Percentiles rank a stretch among this genome's conserved stretches.
Conservation (phyloP, 2,888 invertebrate species). For the Incurvaria masculella region DNA sequence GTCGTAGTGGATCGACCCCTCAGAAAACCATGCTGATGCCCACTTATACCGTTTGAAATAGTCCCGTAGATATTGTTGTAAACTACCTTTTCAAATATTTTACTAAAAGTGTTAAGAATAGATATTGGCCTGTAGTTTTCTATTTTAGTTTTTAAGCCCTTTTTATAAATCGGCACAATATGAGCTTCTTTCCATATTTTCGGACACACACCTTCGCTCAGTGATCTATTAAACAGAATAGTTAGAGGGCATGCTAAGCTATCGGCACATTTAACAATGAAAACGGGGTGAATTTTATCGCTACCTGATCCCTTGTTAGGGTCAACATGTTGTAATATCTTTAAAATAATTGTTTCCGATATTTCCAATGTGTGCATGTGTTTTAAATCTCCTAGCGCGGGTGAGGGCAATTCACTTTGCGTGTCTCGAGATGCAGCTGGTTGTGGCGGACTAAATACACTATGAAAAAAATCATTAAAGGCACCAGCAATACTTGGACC, state of each 20-base stretch:
- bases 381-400: background rate
- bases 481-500: background rate
- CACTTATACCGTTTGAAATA: background rate
- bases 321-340: too few species aligned
- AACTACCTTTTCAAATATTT: background rate
- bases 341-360: background rate
- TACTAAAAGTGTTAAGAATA: background rate
- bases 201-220: background rate
- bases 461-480: background rate
- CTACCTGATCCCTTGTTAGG: conserved; percentile 2
- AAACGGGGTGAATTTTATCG: conserved; percentile 1
- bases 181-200: conserved; percentile 1
- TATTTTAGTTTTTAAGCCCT: too few species aligned
- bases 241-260: background rate
- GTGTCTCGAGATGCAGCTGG: background rate
- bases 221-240: background rate
- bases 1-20: background rate
- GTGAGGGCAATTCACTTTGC: background rate
- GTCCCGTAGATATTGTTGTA: background rate
- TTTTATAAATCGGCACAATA: too few species aligned
- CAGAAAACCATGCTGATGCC: conserved; percentile 5
- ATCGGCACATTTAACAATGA: background rate
- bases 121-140: too few species aligned
- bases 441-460: background rate
- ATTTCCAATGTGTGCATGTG: background rate